Evolutionary conservation across 2,888 invertebrate genomes (phyloP), one percentile per base, ranked within the genome.

Genomic region (Mongoloraphidia duomilia): DNA sequence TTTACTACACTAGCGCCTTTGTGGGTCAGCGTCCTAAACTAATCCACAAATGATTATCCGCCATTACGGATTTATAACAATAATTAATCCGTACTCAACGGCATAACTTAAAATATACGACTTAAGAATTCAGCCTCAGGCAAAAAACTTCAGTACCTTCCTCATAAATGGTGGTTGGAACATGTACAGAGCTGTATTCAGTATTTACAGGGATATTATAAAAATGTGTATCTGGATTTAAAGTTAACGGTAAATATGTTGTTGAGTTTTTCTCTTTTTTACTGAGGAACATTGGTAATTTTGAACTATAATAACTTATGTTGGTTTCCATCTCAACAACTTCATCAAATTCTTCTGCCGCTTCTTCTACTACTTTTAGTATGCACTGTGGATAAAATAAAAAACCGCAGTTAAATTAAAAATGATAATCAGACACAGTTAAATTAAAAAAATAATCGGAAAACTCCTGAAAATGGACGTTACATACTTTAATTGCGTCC

Each of bases 141-240:
- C 26, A 6, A 12, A 17, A 44, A 13, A 12, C 46, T 44, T 10
- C 36, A 46, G 39, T 69, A 84, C 88, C 78, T 73, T 76, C 73
- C 65, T 91, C 92, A 70, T 80, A 94, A 50, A 96, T 85, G 71
- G 94, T 94, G 34, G 92, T 90, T 5, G 96, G 95, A 33, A 95
- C 86, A 66, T 96, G 95, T 45, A 95, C 87, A 53, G 93, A 84
- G 62, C 91, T 91, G 58, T 78, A 76, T 49, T 73, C 77, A 10
- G 84, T 84, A 64, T 88, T 88, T 11, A 90, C 84, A 37, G 79
- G 77, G 53, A 89, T 80, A 62, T 88, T 81, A 65, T 88, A 87
- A 67, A 93, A 93, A 65, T 90, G 88, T 0, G 84, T 80, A 62
- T 88, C 84, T 49, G 75, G 74, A 59, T 80, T 80, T 17, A 89